Evolutionary conservation across 2,797 vertebrate genomes (phyloP).

Genomic region (Acridotheres tristis): DNA sequence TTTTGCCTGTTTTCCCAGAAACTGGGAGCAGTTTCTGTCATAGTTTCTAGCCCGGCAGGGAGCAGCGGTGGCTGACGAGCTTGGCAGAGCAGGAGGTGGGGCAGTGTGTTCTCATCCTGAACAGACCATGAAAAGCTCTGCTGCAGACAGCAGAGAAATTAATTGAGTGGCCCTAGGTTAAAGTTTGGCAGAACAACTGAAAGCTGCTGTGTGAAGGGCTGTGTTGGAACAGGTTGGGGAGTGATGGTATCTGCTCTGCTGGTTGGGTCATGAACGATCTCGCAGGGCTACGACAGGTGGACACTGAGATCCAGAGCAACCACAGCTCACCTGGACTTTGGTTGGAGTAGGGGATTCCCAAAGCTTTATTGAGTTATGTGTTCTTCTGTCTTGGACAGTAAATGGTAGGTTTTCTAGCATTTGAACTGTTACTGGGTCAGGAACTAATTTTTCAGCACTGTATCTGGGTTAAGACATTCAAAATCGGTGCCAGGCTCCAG

Average conservation of each 20-base stretch:
- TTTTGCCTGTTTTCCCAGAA: neutral
- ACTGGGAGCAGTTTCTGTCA: neutral
- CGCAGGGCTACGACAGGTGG: neutral
- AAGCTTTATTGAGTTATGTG: neutral
- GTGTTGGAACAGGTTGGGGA: constrained; percentile 13
- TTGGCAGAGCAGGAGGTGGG: neutral
- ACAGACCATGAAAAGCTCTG: neutral
- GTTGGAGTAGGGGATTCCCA: neutral
- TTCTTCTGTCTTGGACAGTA: neutral
- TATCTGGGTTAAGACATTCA: neutral
- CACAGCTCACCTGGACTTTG: neutral
- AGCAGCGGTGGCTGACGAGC: neutral
- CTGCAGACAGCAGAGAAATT: neutral
- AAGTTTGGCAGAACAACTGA: constrained; percentile 55
- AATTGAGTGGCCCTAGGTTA: constrained; percentile 32
- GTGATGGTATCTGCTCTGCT: constrained; percentile 30
- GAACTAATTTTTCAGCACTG: neutral
- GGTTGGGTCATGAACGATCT: neutral
- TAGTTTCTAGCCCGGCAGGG: constrained; percentile 45
- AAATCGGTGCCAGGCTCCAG: rapidly evolving
- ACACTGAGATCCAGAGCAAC: neutral
- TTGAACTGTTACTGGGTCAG: neutral
- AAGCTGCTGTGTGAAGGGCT: neutral
- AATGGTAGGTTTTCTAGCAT: neutral
- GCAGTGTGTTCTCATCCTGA: neutral